These are phyloP conservation scores for Procambarus clarkii DNA, from an alignment of 1,140 invertebrate genomes.

Conservation along the genomic window DNA sequence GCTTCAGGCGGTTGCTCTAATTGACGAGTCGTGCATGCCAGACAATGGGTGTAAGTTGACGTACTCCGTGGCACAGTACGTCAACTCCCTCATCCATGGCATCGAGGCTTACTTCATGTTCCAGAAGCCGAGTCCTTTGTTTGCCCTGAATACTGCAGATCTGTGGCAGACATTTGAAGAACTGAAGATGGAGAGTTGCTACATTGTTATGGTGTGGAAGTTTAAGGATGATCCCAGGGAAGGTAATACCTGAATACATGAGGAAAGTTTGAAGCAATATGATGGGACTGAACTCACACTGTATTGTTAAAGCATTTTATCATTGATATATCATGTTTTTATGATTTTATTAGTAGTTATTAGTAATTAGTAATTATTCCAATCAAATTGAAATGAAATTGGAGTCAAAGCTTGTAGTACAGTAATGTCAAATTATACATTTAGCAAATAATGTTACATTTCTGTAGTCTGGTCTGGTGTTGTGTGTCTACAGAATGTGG, in stretches of 20 bases:
- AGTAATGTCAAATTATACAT: too few relatives aligned
- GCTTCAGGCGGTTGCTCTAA: not conserved
- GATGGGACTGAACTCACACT: too few relatives aligned
- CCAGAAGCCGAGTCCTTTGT: not conserved
- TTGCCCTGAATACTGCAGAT: not conserved
- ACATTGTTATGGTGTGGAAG: conserved; percentile 47
- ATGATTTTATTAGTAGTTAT: too few relatives aligned
- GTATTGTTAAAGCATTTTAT: too few relatives aligned
- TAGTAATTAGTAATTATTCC: too few relatives aligned
- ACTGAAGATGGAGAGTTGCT: conserved; percentile 6
- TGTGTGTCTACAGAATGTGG: too few relatives aligned
- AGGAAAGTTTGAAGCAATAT: too few relatives aligned
- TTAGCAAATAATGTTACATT: too few relatives aligned
- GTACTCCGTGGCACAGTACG: conserved; percentile 38
- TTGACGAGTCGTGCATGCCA: conserved; percentile 2
- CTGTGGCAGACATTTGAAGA: conserved; percentile 23
- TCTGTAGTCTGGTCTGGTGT: too few relatives aligned
- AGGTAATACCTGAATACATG: not conserved
- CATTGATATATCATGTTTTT: too few relatives aligned
- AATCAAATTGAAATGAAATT: too few relatives aligned
- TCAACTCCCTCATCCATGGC: conserved; percentile 20
- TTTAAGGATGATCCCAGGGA: not conserved
- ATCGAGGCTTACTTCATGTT: conserved; percentile 57
- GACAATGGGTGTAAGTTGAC: not conserved
- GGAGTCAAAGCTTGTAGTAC: too few relatives aligned